phyloP scores from a whole-genome alignment of 2,888 invertebrate genomes.

The Emmelina monodactyla region DNA sequence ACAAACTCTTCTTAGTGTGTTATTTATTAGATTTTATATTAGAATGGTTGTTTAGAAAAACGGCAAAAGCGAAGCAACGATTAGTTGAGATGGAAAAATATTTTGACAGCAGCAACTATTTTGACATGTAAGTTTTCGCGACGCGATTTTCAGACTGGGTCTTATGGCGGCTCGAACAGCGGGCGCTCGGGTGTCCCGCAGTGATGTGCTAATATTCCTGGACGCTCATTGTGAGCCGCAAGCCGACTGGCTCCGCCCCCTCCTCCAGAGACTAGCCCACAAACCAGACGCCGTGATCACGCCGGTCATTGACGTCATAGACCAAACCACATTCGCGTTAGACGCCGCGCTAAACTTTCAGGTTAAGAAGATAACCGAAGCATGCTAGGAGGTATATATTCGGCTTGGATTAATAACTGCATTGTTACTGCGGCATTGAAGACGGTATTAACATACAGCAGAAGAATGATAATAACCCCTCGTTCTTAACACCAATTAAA shows the following conservation, averaged over 20 bases:
- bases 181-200: conserved; percentile 84
- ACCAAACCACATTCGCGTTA: conserved; percentile 73
- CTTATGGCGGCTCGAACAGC: conserved; percentile 85
- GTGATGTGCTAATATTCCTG: conserved; percentile 84
- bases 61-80: conserved; percentile 22
- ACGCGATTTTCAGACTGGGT: conserved; percentile 69
- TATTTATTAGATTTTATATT: no score
- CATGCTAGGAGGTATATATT: no score
- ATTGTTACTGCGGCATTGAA: no score
- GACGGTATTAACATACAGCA: no score
- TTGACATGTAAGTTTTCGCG: not conserved
- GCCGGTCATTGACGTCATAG: conserved; percentile 94
- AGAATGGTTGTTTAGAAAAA: conserved; percentile 84
- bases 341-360: conserved; percentile 37
- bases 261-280: conserved; percentile 70
- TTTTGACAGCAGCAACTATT: conserved; percentile 1
- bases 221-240: conserved; percentile 92
- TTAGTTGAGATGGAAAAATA: conserved; percentile 7
- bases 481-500: no score
- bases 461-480: no score
- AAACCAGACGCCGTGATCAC: conserved; percentile 84
- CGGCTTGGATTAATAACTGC: no score
- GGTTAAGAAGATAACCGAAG: no score
- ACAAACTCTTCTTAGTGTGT: no score
- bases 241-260: conserved; percentile 84